Evolutionary conservation across 2,888 invertebrate species (phyloP), one percentile per base, ranked within the genome.

Genomic region (Idaea biselata): DNA sequence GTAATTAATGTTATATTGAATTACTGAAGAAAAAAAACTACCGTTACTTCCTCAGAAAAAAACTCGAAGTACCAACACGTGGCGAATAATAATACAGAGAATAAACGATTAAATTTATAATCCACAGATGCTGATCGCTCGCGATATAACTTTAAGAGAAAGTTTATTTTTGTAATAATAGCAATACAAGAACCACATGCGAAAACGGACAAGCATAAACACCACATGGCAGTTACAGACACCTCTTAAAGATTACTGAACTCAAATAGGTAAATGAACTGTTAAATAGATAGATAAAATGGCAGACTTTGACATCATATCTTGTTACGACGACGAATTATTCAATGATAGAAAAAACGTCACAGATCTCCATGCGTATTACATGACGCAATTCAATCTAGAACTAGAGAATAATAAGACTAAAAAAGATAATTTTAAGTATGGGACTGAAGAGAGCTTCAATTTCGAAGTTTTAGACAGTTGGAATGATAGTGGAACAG

Each of bases 131-230:
- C 86, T 60, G 69, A 16, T 88, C 87, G 86, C 88, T 86, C 89
- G 87, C 86, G 86, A 86, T 83, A 84, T 73, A 79, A 79, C 79
- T 79, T 77, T 70, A 53, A 84, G 87, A 87, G 92, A 92, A 92
- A 92, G 92, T 91, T 92, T 92, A 92, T 91, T 91, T 91, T 90
- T 91, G 87, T 88, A 91, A 91, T 91, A 91, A 90, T 91, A 92
- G 91, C 91, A n/a, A n/a, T n/a, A n/a, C n/a, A 76, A 85, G 86
- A 83, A 78, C 87, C 90, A 91, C 79, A 89, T 91, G 91, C 83
- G 71, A 81, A 81, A 79, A 73, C 71, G 69, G 68, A 5, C 73
- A 69, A 80, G 77, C 75, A 65, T 72, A 81, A 83, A 83, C 84
- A 84, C 84, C 91, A 91, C 86, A 90, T 91, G 91, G 84, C 84